Evolutionary conservation across 2,888 invertebrate species (phyloP), one percentile per base, ranked within the genome.

Genomic region (Gasteruption jaculator): DNA sequence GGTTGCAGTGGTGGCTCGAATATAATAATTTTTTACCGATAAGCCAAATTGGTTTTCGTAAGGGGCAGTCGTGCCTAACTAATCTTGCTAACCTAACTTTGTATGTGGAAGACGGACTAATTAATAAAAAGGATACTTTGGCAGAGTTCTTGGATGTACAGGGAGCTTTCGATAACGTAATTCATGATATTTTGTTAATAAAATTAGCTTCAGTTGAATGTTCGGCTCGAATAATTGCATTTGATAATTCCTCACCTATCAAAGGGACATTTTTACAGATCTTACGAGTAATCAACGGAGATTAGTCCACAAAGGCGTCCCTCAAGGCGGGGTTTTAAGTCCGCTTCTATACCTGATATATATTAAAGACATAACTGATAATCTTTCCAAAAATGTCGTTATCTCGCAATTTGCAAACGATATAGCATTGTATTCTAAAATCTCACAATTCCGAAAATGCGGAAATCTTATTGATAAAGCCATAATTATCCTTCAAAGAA

Each of bases 111-210:
- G 26, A 14, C 4, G 12, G 27, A 8, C 33, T 38, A 12, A 6
- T 11, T n/a, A 11, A 38, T n/a, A 29, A 14, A 2, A 33, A 29
- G 25, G 4, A 35, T 4, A 8, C 16, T 29, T 10, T 39, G 3
- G 38, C 43, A 8, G 19, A 25, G 3, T 43, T 43, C 16, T 15
- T 39, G 15, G 36, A 39, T 14, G 43, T 43, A 7, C 6, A 20
- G 12, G 35, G 30, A 5, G 39, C 34, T 10, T 34, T 34, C 14
- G 20, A 34, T 20, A 34, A 34, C 22, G 21, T 34, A 5, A 20
- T 5, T 11, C 7, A 5, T 7, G 34, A 34, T 11, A 10, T 34
- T 4, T 14, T 34, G 14, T 5, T 34, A 5, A 14, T 11, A 10
- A 20, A 20, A 20, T 14, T 34, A 7, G 8, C 8, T 20, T 4